phyloP scores from a whole-genome alignment of 2,888 invertebrate genomes.

The Diloba caeruleocephala region DNA sequence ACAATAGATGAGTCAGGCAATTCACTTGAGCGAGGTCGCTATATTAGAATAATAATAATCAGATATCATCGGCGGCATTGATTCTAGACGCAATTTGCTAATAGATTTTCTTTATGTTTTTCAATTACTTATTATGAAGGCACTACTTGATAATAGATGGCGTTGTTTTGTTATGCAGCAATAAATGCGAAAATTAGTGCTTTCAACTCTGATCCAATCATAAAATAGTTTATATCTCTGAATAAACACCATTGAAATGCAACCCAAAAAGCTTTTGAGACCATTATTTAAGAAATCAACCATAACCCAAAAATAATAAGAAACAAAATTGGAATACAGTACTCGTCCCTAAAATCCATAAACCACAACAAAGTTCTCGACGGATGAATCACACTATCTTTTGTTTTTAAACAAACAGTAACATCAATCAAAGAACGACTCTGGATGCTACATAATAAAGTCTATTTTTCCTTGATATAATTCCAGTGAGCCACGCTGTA shows the following conservation, averaged over 20 bases:
- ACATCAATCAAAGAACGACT: constrained; percentile 36
- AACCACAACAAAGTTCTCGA: constrained; percentile 62
- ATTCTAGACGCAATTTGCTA: constrained; percentile 73
- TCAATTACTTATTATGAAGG: constrained; percentile 25
- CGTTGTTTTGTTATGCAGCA: constrained; percentile 39
- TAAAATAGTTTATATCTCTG: constrained; percentile 16
- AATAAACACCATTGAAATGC: constrained; percentile 21
- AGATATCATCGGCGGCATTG: constrained; percentile 71
- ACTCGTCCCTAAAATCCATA: constrained; percentile 50
- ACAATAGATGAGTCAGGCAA: constrained; percentile 86
- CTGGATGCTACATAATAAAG: constrained; percentile 33
- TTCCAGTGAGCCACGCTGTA: constrained; percentile 28
- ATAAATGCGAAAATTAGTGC: constrained; percentile 6
- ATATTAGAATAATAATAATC: constrained; percentile 77
- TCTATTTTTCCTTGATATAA: constrained; percentile 40
- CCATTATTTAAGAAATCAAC: constrained; percentile 4
- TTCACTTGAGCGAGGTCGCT: constrained; percentile 72
- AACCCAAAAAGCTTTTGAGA: constrained; percentile 29
- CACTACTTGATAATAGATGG: constrained; percentile 70
- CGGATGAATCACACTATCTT: constrained; percentile 72
- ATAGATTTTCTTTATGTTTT: constrained; percentile 66
- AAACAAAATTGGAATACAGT: constrained; percentile 30
- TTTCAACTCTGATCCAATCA: constrained; percentile 10
- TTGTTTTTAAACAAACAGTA: constrained; percentile 64
- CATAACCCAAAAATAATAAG: constrained; percentile 10